A percentile compares a stretch with the other conserved stretches of the same genome.
These are phyloP conservation scores for Pogonocherus hispidulus DNA, from an alignment of 2,888 invertebrate genomes.

Conservation along the genomic window DNA sequence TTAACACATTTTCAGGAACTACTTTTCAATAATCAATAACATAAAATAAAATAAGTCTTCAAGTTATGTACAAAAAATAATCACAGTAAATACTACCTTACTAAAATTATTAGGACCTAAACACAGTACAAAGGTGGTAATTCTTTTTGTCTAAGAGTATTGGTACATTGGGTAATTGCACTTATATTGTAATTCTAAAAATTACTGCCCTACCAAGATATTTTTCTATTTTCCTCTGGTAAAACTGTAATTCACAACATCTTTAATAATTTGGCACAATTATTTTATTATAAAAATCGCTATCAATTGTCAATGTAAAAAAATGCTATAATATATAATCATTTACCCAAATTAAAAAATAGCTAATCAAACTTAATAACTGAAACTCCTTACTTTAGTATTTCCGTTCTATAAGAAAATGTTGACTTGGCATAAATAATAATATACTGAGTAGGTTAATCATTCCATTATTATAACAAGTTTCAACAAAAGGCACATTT, in stretches of 20 bases:
- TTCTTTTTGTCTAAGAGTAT: slow-evolving; percentile 52
- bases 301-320: slow-evolving; percentile 38
- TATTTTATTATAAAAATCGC: slow-evolving; percentile 46
- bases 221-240: slow-evolving; percentile 42
- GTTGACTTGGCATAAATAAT: not conserved
- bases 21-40: slow-evolving; percentile 57
- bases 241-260: slow-evolving; percentile 21
- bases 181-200: slow-evolving; percentile 55
- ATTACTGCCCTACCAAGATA: slow-evolving; percentile 49
- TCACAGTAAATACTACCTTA: slow-evolving; percentile 61
- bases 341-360: slow-evolving; percentile 19
- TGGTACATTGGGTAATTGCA: slow-evolving; percentile 61
- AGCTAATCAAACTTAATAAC: slow-evolving; percentile 23
- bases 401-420: slow-evolving; percentile 1
- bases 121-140: slow-evolving; percentile 45
- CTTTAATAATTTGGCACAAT: slow-evolving; percentile 59
- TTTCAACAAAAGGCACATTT: slow-evolving; percentile 45
- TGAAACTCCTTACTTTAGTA: slow-evolving; percentile 1
- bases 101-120: slow-evolving; percentile 43
- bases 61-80: slow-evolving; percentile 62
- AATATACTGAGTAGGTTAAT: slow-evolving; percentile 13
- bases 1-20: slow-evolving; percentile 64
- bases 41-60: slow-evolving; percentile 60
- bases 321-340: slow-evolving; percentile 21
- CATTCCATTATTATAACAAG: slow-evolving; percentile 22